These are phyloP conservation scores for Talpa occidentalis DNA, from an alignment of 2,113 vertebrate genomes.

Conservation along the genomic window DNA sequence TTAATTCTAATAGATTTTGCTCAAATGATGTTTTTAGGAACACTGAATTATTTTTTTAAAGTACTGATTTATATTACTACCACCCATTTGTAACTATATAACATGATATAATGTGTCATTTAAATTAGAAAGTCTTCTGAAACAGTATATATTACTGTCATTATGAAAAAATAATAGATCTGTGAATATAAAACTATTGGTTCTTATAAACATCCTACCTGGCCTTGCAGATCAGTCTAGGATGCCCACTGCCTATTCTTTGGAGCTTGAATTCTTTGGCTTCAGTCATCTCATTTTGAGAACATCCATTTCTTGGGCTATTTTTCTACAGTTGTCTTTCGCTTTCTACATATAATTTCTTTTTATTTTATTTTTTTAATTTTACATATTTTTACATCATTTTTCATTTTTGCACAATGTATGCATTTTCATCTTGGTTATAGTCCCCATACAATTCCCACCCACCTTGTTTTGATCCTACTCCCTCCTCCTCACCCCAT, in stretches of 20 bases:
- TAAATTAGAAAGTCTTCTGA: slow-evolving; percentile 6
- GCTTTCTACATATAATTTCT: neutral
- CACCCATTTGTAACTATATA: neutral
- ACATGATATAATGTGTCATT: neutral
- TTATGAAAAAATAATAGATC: neutral
- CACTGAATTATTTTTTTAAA: neutral
- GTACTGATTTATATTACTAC: neutral
- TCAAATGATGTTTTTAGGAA: neutral
- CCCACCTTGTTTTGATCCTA: too few relatives aligned
- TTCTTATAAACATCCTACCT: neutral
- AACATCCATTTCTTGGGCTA: neutral
- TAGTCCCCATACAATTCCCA: too few relatives aligned
- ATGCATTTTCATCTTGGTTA: too few relatives aligned
- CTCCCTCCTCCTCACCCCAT: too few relatives aligned
- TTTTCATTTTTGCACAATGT: too few relatives aligned
- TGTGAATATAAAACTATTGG: neutral
- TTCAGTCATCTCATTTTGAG: neutral
- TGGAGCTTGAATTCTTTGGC: neutral
- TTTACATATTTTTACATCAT: too few relatives aligned
- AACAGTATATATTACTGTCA: neutral
- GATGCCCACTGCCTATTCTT: neutral
- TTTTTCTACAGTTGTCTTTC: neutral
- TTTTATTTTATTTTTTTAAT: too few relatives aligned
- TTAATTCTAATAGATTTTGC: neutral
- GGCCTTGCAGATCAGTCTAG: neutral